These are phyloP conservation scores for Radopholus similis DNA, from an alignment of 1,140 invertebrate species.

Conservation along the genomic window DNA sequence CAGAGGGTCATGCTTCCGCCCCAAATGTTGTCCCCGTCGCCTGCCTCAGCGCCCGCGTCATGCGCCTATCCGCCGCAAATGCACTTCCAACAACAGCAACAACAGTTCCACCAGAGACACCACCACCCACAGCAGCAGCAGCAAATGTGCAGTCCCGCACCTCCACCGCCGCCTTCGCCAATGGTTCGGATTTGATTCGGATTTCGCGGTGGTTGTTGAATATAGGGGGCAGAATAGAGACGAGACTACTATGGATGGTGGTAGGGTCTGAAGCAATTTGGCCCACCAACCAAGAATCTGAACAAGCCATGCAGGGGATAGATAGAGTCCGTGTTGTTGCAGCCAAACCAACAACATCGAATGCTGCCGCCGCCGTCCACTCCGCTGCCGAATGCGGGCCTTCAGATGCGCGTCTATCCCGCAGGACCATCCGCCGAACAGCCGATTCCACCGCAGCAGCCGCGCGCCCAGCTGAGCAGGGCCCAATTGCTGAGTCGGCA, in stretches of 20 bases:
- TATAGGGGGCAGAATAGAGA: too few relatives aligned
- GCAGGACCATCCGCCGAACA: background rate
- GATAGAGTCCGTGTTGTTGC: background rate
- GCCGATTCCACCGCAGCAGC: background rate
- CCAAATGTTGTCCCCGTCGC: background rate
- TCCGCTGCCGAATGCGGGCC: too few relatives aligned
- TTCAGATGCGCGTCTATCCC: background rate
- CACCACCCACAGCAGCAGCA: conserved; percentile 1
- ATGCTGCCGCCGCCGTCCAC: background rate
- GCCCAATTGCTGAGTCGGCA: conserved; percentile 19
- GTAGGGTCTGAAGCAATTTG: too few relatives aligned
- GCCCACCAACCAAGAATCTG: too few relatives aligned
- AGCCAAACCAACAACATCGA: too few relatives aligned
- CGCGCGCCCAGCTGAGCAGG: conserved; percentile 17
- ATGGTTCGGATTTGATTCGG: background rate
- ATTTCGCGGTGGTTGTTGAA: too few relatives aligned
- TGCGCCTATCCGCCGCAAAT: background rate
- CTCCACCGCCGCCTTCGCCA: conserved; percentile 1
- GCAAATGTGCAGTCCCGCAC: too few relatives aligned
- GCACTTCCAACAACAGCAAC: conserved; percentile 8
- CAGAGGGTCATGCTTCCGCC: too few relatives aligned
- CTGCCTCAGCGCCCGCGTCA: background rate
- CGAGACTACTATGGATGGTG: too few relatives aligned
- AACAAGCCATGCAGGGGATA: background rate
- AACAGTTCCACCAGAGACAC: background rate